Evolutionary conservation across 2,888 invertebrate species (phyloP).

Genomic region (Cephus pulcher): DNA sequence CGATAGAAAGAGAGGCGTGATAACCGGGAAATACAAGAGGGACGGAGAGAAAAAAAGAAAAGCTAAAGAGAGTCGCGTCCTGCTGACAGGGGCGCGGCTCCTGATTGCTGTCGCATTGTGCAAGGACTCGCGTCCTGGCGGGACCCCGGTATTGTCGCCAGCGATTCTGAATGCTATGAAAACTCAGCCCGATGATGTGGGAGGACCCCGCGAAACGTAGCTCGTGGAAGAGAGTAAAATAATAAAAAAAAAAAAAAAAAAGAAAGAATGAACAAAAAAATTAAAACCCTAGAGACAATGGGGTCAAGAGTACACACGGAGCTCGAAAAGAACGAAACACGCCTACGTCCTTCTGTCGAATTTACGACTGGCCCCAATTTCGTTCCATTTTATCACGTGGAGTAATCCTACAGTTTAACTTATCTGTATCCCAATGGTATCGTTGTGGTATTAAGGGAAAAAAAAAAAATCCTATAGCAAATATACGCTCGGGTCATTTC

Average conservation of each 20-base stretch:
- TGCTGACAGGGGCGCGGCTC: constrained; percentile 63
- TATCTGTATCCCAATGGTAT: neutral
- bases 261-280: constrained; percentile 40
- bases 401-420: neutral
- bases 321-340: constrained; percentile 54
- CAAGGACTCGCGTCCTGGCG: constrained; percentile 46
- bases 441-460: neutral
- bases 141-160: constrained; percentile 50
- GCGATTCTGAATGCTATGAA: constrained; percentile 37
- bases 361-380: neutral
- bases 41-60: constrained; percentile 20
- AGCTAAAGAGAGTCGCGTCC: constrained; percentile 35
- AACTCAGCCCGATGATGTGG: constrained; percentile 46
- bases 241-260: neutral
- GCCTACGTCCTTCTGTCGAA: constrained; percentile 54
- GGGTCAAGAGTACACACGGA: constrained; percentile 64
- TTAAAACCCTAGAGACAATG: constrained; percentile 63
- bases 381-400: neutral
- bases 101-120: constrained; percentile 66
- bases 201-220: constrained; percentile 42
- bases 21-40: neutral
- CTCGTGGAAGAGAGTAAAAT: constrained; percentile 7
- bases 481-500: neutral
- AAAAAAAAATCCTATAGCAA: neutral
- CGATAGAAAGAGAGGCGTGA: neutral